Evolutionary conservation across 2,797 vertebrate species (phyloP).

Genomic region (Sorex maritimensis): DNA sequence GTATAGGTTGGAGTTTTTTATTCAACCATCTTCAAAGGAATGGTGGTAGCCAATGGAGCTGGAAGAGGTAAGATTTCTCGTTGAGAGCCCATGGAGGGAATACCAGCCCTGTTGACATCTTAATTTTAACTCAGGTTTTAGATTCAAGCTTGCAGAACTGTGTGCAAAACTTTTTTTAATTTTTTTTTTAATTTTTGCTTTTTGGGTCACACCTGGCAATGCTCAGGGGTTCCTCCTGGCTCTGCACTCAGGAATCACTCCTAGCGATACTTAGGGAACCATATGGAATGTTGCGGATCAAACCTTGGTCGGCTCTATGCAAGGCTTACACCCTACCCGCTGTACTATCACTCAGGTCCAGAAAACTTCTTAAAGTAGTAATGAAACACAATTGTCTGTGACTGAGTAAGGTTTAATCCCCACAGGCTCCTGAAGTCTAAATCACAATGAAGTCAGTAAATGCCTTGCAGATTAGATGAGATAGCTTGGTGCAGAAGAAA

Average conservation of each 20-base stretch:
- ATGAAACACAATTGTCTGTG: neutral
- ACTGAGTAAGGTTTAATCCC: neutral
- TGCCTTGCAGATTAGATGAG: neutral
- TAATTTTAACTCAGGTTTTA: neutral
- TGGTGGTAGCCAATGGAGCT: neutral
- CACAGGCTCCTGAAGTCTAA: neutral
- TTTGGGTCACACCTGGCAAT: too few species aligned
- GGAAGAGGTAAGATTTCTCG: neutral
- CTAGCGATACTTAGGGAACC: too few species aligned
- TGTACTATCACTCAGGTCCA: too few species aligned
- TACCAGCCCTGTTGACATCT: accelerated
- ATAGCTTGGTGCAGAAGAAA: neutral
- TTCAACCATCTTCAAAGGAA: too few species aligned
- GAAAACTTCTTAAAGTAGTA: neutral
- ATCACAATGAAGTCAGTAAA: neutral
- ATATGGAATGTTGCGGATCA: too few species aligned
- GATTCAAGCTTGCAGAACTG: neutral
- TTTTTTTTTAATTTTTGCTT: too few species aligned
- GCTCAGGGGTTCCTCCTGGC: too few species aligned
- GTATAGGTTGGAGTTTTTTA: too few species aligned
- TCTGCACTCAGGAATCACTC: too few species aligned
- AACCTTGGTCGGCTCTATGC: too few species aligned
- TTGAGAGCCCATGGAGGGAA: neutral
- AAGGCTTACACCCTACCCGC: too few species aligned
- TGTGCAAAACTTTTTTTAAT: neutral